phyloP scores from a whole-genome alignment of 2,888 invertebrate genomes.

The Cerceris rybyensis region DNA sequence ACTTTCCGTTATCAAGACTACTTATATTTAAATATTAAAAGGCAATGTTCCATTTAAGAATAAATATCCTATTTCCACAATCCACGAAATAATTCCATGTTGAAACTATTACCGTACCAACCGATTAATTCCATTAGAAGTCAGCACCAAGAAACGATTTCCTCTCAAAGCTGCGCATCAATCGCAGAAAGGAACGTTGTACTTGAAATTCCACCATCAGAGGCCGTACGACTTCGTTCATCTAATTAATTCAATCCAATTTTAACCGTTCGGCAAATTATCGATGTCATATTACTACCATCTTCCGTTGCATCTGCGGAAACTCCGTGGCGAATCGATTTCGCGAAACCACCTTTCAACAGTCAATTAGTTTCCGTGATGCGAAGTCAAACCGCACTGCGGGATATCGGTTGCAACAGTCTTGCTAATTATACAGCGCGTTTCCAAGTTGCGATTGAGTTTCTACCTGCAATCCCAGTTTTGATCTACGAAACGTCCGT shows the following conservation, averaged over 20 bases:
- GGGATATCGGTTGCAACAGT: slow-evolving; percentile 52
- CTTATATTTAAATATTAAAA: too few relatives aligned
- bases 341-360: slow-evolving; percentile 49
- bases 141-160: too few relatives aligned
- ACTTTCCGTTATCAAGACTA: too few relatives aligned
- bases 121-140: too few relatives aligned
- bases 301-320: slow-evolving; percentile 34
- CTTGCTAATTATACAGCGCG: slow-evolving; percentile 55
- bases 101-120: too few relatives aligned
- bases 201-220: not conserved
- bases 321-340: slow-evolving; percentile 42
- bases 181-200: not conserved
- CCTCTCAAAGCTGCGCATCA: not conserved
- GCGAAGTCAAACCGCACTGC: slow-evolving; percentile 47
- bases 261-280: slow-evolving; percentile 29
- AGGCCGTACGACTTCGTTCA: not conserved
- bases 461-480: slow-evolving; percentile 52
- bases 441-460: slow-evolving; percentile 60
- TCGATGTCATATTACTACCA: slow-evolving; percentile 34
- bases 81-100: too few relatives aligned
- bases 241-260: slow-evolving; percentile 31
- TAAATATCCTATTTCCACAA: too few relatives aligned
- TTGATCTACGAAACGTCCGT: slow-evolving; percentile 41
- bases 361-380: slow-evolving; percentile 53
- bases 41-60: too few relatives aligned